Conservation (phyloP, 92 coral and sea anemone genomes). For the Parazoanthus atlanticus region DNA sequence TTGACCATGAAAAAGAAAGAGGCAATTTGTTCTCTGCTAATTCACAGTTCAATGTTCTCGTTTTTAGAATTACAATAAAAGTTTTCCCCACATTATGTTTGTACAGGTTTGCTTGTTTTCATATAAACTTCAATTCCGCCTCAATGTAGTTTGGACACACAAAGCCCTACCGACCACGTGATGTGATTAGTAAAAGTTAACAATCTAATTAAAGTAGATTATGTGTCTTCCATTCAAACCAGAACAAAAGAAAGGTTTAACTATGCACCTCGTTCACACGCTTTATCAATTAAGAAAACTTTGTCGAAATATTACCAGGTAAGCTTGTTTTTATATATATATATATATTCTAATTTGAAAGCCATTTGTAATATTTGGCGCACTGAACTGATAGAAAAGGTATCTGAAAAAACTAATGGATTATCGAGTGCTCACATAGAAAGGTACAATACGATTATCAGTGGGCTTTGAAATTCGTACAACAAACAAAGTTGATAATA, state of each 20-base stretch:
- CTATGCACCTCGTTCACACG: background rate
- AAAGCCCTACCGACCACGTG: too few relatives aligned
- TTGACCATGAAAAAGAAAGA: too few relatives aligned
- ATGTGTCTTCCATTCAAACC: background rate
- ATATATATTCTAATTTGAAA: background rate
- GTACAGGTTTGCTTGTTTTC: too few relatives aligned
- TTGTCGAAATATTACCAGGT: background rate
- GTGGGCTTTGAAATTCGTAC: background rate
- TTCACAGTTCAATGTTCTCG: too few relatives aligned
- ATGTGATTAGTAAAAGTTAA: too few relatives aligned
- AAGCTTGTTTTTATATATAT: background rate
- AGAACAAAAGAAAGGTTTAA: background rate
- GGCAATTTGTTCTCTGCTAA: too few relatives aligned
- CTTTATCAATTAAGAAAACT: background rate
- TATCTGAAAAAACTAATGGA: background rate
- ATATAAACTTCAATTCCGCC: too few relatives aligned
- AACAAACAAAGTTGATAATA: background rate
- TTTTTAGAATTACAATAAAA: too few relatives aligned
- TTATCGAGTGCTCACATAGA: background rate
- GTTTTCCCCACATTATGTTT: too few relatives aligned
- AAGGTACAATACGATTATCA: too few relatives aligned
- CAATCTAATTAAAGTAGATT: background rate
- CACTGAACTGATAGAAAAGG: background rate
- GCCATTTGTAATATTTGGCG: background rate
- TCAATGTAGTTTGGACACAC: too few relatives aligned